Percentiles rank a stretch among this genome's conserved stretches.
Evolutionary conservation across 2,888 invertebrate genomes (phyloP).

Genomic region (Ceramica pisi): DNA sequence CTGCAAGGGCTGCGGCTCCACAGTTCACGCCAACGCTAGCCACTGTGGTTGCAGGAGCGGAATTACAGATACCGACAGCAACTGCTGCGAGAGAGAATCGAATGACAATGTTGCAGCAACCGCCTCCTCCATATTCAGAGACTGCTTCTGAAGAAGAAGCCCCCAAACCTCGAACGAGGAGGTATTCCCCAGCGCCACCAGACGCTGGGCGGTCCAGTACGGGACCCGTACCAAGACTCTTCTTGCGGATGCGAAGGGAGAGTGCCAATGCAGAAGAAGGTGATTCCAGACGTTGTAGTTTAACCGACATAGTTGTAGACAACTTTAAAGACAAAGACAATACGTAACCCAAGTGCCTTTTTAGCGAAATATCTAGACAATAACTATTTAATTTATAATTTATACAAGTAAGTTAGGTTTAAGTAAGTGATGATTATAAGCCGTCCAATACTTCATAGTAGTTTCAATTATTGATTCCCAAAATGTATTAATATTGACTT

Average conservation of each 20-base stretch:
- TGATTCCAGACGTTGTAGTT: conserved; percentile 84
- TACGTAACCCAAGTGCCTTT: conserved; percentile 81
- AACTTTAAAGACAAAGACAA: conserved; percentile 84
- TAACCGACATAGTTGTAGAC: conserved; percentile 89
- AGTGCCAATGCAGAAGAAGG: conserved; percentile 79
- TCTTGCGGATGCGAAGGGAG: conserved; percentile 85
- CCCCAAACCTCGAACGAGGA: conserved; percentile 79
- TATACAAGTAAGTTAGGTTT: conserved; percentile 60
- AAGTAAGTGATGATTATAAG: conserved; percentile 70
- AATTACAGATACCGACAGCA: conserved; percentile 83
- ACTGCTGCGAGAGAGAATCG: conserved; percentile 85
- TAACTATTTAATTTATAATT: conserved; percentile 74
- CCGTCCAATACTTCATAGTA: conserved; percentile 75
- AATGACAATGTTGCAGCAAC: conserved; percentile 85
- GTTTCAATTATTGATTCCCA: conserved; percentile 55
- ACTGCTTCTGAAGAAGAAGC: conserved; percentile 75
- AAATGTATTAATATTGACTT: neutral
- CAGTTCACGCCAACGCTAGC: conserved; percentile 87
- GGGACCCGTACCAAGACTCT: conserved; percentile 86
- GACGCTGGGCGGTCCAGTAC: conserved; percentile 79
- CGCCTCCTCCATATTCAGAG: conserved; percentile 87
- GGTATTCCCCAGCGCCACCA: conserved; percentile 86
- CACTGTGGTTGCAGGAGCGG: conserved; percentile 87
- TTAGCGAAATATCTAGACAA: conserved; percentile 79
- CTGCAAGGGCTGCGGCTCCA: conserved; percentile 83